Conservation (phyloP, 2,113 vertebrate genomes). For the Tonatia bakeri region DNA sequence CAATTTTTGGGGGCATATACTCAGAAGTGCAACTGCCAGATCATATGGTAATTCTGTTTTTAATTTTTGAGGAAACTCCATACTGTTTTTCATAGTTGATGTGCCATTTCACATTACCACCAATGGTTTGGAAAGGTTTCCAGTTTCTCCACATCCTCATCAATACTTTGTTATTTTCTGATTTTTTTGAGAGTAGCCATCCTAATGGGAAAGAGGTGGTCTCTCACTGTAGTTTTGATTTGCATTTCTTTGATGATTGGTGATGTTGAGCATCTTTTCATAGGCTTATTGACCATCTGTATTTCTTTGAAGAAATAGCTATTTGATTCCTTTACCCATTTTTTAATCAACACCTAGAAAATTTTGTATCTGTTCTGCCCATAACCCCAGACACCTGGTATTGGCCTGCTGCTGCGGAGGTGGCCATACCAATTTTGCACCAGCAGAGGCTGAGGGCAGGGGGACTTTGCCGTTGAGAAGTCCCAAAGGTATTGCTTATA, state of each 20-base stretch:
- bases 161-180: background rate
- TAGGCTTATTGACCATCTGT: background rate
- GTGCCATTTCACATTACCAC: background rate
- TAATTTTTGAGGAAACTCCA: background rate
- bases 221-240: background rate
- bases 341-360: background rate
- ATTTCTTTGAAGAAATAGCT: background rate
- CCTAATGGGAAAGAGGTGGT: background rate
- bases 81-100: background rate
- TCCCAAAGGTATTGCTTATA: background rate
- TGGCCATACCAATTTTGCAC: background rate
- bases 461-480: background rate
- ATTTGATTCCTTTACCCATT: background rate
- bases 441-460: background rate
- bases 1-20: background rate
- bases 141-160: background rate
- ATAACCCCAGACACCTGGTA: background rate
- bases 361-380: background rate
- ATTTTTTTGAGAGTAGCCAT: background rate
- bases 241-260: background rate
- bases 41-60: background rate
- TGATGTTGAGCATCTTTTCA: background rate
- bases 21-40: background rate
- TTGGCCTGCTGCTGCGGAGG: background rate
- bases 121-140: background rate